Conservation (phyloP, 2,888 invertebrate species). For the Sphaerophoria rueppellii region DNA sequence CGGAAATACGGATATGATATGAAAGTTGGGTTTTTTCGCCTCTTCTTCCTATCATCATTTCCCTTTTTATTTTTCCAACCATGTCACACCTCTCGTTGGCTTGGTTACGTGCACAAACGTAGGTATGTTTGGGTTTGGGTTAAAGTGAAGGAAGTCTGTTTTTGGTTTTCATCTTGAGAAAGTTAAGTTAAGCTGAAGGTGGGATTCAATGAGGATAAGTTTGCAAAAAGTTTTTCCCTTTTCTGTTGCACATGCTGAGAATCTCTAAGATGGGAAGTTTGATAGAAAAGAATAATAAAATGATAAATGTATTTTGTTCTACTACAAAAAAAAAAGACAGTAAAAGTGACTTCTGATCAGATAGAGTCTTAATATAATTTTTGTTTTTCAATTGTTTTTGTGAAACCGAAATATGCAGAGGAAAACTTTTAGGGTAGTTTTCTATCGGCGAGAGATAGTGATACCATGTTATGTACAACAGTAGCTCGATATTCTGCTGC, state of each 20-base stretch:
- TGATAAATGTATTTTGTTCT: slow-evolving; percentile 57
- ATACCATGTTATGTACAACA: too few relatives aligned
- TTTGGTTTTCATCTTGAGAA: slow-evolving; percentile 16
- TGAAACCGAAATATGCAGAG: too few relatives aligned
- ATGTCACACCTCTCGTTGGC: neutral
- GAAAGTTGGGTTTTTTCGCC: slow-evolving; percentile 26
- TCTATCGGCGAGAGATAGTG: too few relatives aligned
- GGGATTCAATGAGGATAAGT: neutral
- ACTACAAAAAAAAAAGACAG: slow-evolving; percentile 27
- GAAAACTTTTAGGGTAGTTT: too few relatives aligned
- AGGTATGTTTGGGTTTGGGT: neutral
- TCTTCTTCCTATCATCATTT: neutral
- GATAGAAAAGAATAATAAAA: slow-evolving; percentile 48
- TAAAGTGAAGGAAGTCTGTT: neutral
- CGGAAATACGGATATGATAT: slow-evolving; percentile 34
- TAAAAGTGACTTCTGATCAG: slow-evolving; percentile 39
- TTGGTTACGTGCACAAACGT: too few relatives aligned
- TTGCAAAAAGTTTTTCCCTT: slow-evolving; percentile 35
- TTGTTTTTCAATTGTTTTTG: too few relatives aligned
- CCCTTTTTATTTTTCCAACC: neutral
- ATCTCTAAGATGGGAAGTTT: slow-evolving; percentile 23
- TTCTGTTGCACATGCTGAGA: slow-evolving; percentile 44
- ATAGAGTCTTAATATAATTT: slow-evolving; percentile 3
- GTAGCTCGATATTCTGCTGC: too few relatives aligned
- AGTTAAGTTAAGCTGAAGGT: slow-evolving; percentile 20